These are phyloP conservation scores for Piezodorus guildinii DNA, from an alignment of 1,140 invertebrate genomes.

Conservation along the genomic window DNA sequence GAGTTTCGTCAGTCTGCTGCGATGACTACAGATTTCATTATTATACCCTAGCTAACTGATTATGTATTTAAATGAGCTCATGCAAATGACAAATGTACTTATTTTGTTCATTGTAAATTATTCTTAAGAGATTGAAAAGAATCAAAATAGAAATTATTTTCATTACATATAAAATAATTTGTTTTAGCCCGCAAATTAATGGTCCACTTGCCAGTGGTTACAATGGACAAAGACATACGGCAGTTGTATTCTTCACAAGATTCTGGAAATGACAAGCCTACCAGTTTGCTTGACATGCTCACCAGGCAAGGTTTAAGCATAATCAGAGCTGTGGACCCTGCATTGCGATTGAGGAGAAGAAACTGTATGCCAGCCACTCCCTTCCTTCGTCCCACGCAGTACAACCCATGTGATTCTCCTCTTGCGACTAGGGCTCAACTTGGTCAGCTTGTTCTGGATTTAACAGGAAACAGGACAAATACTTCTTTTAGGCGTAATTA, in stretches of 20 bases:
- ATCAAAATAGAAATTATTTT: no score
- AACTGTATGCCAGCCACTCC: conserved; percentile 21
- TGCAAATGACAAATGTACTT: no score
- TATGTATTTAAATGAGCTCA: no score
- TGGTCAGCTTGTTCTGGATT: conserved; percentile 27
- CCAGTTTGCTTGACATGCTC: conserved; percentile 41
- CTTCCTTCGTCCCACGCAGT: conserved; percentile 3
- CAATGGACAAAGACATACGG: conserved; percentile 48
- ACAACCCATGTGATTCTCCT: conserved; percentile 24
- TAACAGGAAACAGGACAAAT: neutral
- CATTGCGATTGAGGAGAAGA: conserved; percentile 34
- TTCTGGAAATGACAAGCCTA: conserved; percentile 14
- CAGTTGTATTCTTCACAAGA: conserved; percentile 21
- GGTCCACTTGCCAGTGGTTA: conserved; percentile 46
- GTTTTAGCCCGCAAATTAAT: conserved; percentile 41
- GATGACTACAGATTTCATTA: no score
- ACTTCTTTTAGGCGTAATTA: no score
- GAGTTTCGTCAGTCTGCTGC: no score
- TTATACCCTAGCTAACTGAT: no score
- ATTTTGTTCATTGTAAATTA: no score
- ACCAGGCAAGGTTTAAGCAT: conserved; percentile 47
- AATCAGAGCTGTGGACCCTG: conserved; percentile 59
- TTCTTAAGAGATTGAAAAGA: no score
- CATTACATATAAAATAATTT: no score
- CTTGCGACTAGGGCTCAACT: conserved; percentile 29